Percentiles rank a stretch among this genome's conserved stretches.
phyloP scores from a whole-genome alignment of 2,797 vertebrate species.

The Tenualosa thibaudeaui region DNA sequence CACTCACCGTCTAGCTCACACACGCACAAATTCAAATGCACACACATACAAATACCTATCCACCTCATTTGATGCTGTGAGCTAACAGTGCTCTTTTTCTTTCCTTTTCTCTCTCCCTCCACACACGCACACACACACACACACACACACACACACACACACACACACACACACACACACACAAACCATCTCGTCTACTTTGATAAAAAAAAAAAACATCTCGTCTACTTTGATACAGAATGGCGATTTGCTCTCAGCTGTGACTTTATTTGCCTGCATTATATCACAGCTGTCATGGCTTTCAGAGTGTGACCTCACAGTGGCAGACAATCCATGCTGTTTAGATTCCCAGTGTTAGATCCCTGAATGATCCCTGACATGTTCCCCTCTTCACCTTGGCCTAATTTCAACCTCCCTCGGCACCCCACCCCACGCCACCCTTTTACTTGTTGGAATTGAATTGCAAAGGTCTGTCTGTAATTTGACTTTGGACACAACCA shows the following conservation, averaged over 20 bases:
- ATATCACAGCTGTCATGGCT: background rate
- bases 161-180: background rate
- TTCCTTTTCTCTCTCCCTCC: background rate
- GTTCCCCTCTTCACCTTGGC: slow-evolving; percentile 5
- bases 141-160: background rate
- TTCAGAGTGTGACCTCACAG: background rate
- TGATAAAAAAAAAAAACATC: background rate
- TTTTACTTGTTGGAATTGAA: slow-evolving; percentile 55
- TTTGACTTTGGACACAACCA: slow-evolving; percentile 78
- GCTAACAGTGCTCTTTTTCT: background rate
- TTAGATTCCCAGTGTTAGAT: slow-evolving; percentile 3
- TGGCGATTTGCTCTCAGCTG: slow-evolving; percentile 5
- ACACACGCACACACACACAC: background rate
- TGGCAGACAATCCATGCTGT: background rate
- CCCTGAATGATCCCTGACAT: background rate
- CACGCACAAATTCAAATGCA: no score
- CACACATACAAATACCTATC: no score
- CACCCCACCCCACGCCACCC: background rate
- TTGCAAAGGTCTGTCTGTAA: slow-evolving; percentile 70
- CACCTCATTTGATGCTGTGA: background rate
- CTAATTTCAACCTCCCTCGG: background rate
- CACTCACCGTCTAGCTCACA: background rate
- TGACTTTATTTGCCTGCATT: slow-evolving; percentile 21
- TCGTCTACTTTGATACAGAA: background rate
- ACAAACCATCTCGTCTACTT: background rate